phyloP scores from a whole-genome alignment of 2,888 invertebrate genomes.

The Entomobrya proxima region DNA sequence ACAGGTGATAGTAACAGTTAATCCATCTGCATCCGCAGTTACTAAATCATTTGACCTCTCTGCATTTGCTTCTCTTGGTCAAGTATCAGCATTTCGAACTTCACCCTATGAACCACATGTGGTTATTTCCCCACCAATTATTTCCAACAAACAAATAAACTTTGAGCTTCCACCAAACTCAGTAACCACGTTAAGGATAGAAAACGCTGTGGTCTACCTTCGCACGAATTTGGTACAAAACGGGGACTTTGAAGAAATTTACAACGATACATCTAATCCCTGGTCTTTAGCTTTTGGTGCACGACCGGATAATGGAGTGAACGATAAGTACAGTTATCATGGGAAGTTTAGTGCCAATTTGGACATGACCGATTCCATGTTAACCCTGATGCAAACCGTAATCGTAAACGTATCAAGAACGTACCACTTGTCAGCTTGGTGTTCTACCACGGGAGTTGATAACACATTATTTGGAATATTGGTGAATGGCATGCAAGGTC shows the following conservation, averaged over 20 bases:
- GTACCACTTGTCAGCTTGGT: slow-evolving; percentile 69
- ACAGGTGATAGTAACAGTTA: slow-evolving; percentile 71
- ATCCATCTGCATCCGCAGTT: background rate
- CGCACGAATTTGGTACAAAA: slow-evolving; percentile 63
- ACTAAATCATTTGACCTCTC: slow-evolving; percentile 55
- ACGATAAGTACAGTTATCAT: slow-evolving; percentile 57
- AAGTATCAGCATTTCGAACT: slow-evolving; percentile 56
- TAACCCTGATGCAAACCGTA: slow-evolving; percentile 67
- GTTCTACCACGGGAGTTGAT: slow-evolving; percentile 58
- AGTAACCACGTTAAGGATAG: slow-evolving; percentile 69
- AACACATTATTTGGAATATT: slow-evolving; percentile 63
- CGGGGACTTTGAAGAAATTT: slow-evolving; percentile 72
- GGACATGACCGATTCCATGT: slow-evolving; percentile 32
- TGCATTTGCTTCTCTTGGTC: slow-evolving; percentile 38
- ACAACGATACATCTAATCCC: no score
- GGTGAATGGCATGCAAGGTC: slow-evolving; percentile 68
- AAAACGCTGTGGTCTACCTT: background rate
- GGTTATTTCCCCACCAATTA: background rate
- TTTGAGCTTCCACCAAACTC: slow-evolving; percentile 66
- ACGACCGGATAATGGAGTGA: slow-evolving; percentile 54
- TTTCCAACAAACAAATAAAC: slow-evolving; percentile 28
- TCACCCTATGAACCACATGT: slow-evolving; percentile 67
- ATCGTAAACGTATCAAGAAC: slow-evolving; percentile 31
- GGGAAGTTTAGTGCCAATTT: slow-evolving; percentile 67
- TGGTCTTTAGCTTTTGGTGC: slow-evolving; percentile 59